Evolutionary conservation across 2,113 vertebrate species (phyloP), one percentile per base, ranked within the genome.

Genomic region (Casuarius casuarius): DNA sequence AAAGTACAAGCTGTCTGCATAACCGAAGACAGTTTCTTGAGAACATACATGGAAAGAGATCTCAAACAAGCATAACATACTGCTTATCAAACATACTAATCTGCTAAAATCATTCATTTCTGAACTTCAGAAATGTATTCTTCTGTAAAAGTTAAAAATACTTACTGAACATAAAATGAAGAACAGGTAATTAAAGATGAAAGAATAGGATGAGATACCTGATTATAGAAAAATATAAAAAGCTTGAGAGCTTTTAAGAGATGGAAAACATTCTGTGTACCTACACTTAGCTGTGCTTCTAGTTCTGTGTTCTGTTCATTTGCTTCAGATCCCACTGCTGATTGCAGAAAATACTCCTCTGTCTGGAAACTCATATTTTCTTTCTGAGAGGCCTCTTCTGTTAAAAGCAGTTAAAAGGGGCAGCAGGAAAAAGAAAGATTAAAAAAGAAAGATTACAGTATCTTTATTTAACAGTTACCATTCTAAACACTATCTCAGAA

Each of bases 241-340:
- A 70, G 61, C 8, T 38, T 48, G 28, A 12, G 25, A 62, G 22
- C 29, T 38, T 65, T 66, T 51, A 18, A 23, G 35, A 52, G 10
- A 59, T 9, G 26, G 11, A 51, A 20, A 91, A 28, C 4, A 90
- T 14, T 61, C 6, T 48, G 70, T 94, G 35, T 90, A 98, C 97
- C 83, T 97, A 98, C 98, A 96, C 35, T 97, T 93, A 35, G 77
- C 28, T 95, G 97, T 54, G 90, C 75, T 76, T 95, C 96, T 93
- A 25, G 54, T 6, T 96, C 88, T 52, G 76, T 73, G 25, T 21
- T 70, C 19, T 84, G 79, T 89, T 81, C 96, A n/a, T 72, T 56
- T 88, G 44, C 70, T 95, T 96, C 96, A 77, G 73, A 70, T 46
- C 86, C 96, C 12, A 83, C 25, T 63, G 67, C 79, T 89, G 84